phyloP scores from a whole-genome alignment of 2,113 vertebrate genomes.

The Etheostoma spectabile region DNA sequence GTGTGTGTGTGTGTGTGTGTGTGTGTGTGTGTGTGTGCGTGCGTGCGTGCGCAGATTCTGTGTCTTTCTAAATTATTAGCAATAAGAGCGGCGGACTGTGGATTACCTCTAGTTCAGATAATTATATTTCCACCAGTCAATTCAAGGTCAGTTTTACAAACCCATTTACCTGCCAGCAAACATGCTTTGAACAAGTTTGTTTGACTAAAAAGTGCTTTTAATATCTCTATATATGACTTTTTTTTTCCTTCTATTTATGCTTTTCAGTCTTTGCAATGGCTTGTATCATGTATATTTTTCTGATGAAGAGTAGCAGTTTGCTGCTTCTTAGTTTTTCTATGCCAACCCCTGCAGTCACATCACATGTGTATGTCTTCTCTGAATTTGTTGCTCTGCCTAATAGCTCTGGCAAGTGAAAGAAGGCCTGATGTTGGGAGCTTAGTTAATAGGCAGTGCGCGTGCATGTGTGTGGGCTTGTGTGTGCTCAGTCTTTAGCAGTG shows the following conservation, averaged over 20 bases:
- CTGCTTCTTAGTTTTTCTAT: conserved; percentile 13
- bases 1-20: conserved; percentile 22
- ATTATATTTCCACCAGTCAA: conserved; percentile 68
- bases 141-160: conserved; percentile 75
- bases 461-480: conserved; percentile 62
- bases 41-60: conserved; percentile 16
- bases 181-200: conserved; percentile 45
- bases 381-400: conserved; percentile 62
- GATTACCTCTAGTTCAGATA: conserved; percentile 70
- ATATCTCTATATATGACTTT: background rate
- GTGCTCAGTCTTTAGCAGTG: conserved; percentile 90
- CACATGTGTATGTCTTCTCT: conserved; percentile 42
- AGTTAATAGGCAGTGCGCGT: conserved; percentile 68
- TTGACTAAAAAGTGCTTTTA: conserved; percentile 36
- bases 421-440: conserved; percentile 66
- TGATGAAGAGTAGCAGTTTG: background rate
- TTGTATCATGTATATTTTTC: conserved; percentile 21
- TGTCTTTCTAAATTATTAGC: conserved; percentile 58
- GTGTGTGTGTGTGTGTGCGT: conserved; percentile 21
- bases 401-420: conserved; percentile 67
- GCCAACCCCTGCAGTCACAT: conserved; percentile 28
- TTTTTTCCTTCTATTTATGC: conserved; percentile 8
- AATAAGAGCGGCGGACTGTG: conserved; percentile 66
- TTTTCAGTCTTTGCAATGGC: background rate
- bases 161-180: conserved; percentile 54